Percentiles rank a stretch among this genome's conserved stretches.
Evolutionary conservation across 2,888 invertebrate genomes (phyloP).

Genomic region (Latrodectus hesperus): DNA sequence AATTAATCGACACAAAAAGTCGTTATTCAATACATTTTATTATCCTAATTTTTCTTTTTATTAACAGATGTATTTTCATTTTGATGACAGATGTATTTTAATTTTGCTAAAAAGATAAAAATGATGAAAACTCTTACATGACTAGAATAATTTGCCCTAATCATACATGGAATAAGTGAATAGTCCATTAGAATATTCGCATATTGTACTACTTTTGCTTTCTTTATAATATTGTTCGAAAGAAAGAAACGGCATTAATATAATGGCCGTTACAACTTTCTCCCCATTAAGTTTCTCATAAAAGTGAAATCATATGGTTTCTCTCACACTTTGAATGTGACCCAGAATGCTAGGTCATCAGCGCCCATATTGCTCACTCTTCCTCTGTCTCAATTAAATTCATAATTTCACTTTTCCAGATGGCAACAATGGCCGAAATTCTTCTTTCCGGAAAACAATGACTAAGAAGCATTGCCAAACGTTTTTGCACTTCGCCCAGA

Average conservation of each 20-base stretch:
- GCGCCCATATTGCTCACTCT: background rate
- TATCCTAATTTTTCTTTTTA: too few relatives aligned
- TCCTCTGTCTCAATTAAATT: conserved; percentile 32
- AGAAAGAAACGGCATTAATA: background rate
- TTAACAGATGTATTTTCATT: too few relatives aligned
- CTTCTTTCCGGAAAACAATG: conserved; percentile 24
- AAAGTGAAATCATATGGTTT: background rate
- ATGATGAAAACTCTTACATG: too few relatives aligned
- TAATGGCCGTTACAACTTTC: background rate
- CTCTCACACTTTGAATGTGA: conserved; percentile 4
- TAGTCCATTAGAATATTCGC: too few relatives aligned
- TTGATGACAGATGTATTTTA: too few relatives aligned
- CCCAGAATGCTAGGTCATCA: conserved; percentile 34
- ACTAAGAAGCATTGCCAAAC: conserved; percentile 20
- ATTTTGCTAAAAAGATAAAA: too few relatives aligned
- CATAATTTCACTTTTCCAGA: conserved; percentile 23
- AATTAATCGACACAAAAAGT: too few relatives aligned
- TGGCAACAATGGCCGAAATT: conserved; percentile 33
- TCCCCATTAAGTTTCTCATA: conserved; percentile 2
- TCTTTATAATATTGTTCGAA: too few relatives aligned
- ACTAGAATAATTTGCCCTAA: too few relatives aligned
- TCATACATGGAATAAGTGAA: too few relatives aligned
- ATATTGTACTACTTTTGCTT: too few relatives aligned
- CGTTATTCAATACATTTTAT: too few relatives aligned
- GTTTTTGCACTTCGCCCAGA: background rate